Evolutionary conservation across 2,113 vertebrate genomes (phyloP).

Genomic region (Oceanites oceanicus): DNA sequence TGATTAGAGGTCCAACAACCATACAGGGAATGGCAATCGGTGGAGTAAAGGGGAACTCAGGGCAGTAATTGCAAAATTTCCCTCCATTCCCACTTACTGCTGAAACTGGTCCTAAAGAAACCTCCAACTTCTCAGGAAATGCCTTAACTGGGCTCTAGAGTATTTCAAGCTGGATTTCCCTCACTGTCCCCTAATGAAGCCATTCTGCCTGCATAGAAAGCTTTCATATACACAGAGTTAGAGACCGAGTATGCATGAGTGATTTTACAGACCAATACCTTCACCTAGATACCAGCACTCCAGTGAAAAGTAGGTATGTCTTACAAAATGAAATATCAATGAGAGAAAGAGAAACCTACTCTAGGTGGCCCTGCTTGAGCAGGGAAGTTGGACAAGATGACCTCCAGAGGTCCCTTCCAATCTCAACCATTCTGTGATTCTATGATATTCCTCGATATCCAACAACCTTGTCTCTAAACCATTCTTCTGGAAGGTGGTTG

Average conservation of each 20-base stretch:
- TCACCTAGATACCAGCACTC: neutral
- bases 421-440: neutral
- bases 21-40: neutral
- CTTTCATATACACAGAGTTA: neutral
- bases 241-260: fast-evolving
- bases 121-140: neutral
- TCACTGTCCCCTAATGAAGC: neutral
- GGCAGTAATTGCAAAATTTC: neutral
- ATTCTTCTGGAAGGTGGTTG: neutral
- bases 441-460: neutral
- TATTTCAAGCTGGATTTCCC: neutral
- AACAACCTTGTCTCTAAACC: neutral
- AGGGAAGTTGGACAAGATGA: neutral
- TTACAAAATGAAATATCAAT: neutral
- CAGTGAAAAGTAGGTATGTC: neutral
- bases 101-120: neutral
- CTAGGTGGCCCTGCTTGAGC: neutral
- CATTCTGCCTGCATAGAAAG: neutral
- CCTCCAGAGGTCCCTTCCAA: neutral
- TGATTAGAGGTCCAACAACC: neutral
- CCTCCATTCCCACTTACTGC: neutral
- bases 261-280: neutral
- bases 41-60: neutral
- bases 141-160: neutral
- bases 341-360: neutral